These are phyloP conservation scores for Leptinotarsa tumamoca DNA, from an alignment of 2,888 invertebrate genomes.

Conservation along the genomic window DNA sequence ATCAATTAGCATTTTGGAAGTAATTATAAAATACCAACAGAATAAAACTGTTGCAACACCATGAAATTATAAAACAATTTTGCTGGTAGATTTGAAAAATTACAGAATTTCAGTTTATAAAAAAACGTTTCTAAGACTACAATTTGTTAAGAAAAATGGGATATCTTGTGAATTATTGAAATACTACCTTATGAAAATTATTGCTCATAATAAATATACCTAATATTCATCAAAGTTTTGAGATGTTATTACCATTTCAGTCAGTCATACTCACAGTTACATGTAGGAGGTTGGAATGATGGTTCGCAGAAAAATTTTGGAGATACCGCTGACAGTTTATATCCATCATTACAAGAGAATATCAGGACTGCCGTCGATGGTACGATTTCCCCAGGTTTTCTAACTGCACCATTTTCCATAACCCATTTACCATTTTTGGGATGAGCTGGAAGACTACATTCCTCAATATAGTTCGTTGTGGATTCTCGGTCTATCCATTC, in stretches of 20 bases:
- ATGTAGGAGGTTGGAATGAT: constrained; percentile 30
- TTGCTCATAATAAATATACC: not conserved
- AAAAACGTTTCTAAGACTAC: too few relatives aligned
- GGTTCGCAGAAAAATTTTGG: constrained; percentile 32
- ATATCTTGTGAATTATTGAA: too few relatives aligned
- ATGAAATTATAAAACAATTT: too few relatives aligned
- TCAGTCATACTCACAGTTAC: constrained; percentile 27
- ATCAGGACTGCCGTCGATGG: constrained; percentile 35
- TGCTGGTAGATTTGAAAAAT: too few relatives aligned
- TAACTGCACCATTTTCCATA: constrained; percentile 25
- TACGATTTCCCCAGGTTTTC: constrained; percentile 35
- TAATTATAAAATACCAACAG: too few relatives aligned
- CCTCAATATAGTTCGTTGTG: constrained; percentile 37
- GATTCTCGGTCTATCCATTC: constrained; percentile 39
- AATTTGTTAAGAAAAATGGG: too few relatives aligned
- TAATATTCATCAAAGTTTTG: not conserved
- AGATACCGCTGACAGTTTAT: constrained; percentile 29
- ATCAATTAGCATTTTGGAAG: too few relatives aligned
- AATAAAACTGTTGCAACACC: too few relatives aligned
- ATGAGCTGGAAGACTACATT: constrained; percentile 38
- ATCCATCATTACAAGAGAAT: constrained; percentile 37
- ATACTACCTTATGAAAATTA: too few relatives aligned
- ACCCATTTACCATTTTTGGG: constrained; percentile 41
- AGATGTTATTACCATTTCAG: not conserved
- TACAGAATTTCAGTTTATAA: too few relatives aligned